phyloP scores from a whole-genome alignment of 2,113 vertebrate species.

The Rallus limicola region DNA sequence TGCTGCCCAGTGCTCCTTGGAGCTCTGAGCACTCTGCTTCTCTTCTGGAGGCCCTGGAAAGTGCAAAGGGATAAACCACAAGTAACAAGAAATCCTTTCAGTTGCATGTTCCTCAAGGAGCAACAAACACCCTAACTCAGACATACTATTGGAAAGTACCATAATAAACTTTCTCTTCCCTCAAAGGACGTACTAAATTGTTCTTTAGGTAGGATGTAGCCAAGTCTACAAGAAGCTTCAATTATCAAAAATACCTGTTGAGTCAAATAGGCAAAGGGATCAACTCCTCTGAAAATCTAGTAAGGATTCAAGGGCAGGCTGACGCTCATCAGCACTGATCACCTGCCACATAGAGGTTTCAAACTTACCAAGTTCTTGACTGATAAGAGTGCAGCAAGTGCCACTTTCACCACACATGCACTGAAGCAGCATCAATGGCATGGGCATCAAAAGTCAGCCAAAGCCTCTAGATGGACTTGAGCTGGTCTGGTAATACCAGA shows the following conservation, averaged over 20 bases:
- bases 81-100: neutral
- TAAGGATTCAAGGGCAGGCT: neutral
- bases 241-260: neutral
- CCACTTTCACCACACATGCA: rapidly evolving
- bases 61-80: neutral
- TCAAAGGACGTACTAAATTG: neutral
- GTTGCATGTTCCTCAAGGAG: neutral
- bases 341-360: too few species aligned
- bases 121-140: neutral
- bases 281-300: neutral
- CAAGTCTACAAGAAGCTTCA: neutral
- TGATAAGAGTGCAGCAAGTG: neutral
- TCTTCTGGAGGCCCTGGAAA: neutral
- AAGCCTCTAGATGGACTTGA: neutral
- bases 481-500: neutral
- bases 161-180: neutral
- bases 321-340: neutral
- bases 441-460: neutral
- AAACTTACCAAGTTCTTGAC: neutral
- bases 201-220: neutral
- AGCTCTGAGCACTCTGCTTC: neutral
- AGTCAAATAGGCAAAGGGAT: neutral
- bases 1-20: neutral
- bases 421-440: rapidly evolving
- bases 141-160: neutral